These are phyloP conservation scores for Trematomus bernacchii DNA, from an alignment of 2,797 vertebrate genomes.

Conservation along the genomic window DNA sequence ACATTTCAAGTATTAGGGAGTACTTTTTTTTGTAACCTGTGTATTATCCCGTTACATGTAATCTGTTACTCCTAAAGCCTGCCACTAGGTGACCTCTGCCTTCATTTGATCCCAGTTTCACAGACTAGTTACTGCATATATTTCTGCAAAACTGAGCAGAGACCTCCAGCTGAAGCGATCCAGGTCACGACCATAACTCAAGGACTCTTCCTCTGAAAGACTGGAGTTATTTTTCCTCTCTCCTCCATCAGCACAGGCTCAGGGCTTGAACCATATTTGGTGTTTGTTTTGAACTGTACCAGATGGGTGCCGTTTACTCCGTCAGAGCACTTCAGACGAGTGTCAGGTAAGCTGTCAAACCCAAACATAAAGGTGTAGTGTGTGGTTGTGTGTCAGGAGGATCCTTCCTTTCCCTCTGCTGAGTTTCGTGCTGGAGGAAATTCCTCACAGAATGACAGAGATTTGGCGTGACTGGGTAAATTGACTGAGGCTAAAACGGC, in stretches of 20 bases:
- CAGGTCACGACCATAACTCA: slow-evolving; percentile 24
- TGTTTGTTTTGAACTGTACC: slow-evolving; percentile 23
- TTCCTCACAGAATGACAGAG: no score
- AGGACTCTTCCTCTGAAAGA: slow-evolving; percentile 1
- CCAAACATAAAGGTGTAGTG: neutral
- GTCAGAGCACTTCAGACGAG: neutral
- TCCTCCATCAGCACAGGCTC: neutral
- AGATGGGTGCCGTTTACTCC: slow-evolving; percentile 34
- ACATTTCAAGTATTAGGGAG: no score
- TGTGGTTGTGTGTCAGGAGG: no score
- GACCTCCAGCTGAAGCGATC: neutral
- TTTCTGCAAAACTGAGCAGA: neutral
- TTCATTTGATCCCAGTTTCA: neutral
- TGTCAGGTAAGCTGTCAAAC: slow-evolving; percentile 7
- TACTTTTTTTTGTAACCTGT: no score
- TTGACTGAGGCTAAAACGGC: no score
- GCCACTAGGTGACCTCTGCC: neutral
- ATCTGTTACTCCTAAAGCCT: no score
- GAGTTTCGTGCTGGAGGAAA: no score
- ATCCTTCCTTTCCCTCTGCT: no score
- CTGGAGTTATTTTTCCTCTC: slow-evolving; percentile 5
- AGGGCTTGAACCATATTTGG: slow-evolving; percentile 32
- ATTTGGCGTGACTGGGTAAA: no score
- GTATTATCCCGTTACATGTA: no score
- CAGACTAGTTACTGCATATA: neutral